These are phyloP conservation scores for Pyrochroa serraticornis DNA, from an alignment of 2,888 invertebrate genomes.

Conservation along the genomic window DNA sequence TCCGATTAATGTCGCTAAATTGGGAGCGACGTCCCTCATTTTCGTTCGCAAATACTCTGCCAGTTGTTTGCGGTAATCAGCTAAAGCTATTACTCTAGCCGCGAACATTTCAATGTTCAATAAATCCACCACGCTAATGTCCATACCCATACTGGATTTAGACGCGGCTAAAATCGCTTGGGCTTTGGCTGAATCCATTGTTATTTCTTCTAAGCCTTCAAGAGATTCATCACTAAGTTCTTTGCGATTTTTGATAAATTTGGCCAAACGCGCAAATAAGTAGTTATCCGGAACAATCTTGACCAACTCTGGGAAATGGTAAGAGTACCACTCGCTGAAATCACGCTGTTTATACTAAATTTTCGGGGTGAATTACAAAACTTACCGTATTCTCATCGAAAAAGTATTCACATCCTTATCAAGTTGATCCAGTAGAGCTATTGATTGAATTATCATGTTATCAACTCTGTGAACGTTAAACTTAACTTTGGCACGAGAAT, in stretches of 20 bases:
- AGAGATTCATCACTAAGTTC: slow-evolving; percentile 81
- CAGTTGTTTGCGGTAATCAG: slow-evolving; percentile 88
- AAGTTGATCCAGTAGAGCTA: slow-evolving; percentile 93
- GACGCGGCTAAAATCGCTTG: slow-evolving; percentile 91
- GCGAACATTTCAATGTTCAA: slow-evolving; percentile 96
- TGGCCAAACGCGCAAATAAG: slow-evolving; percentile 82
- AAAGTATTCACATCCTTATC: slow-evolving; percentile 99
- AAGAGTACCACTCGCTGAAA: slow-evolving; percentile 96
- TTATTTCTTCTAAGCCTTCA: slow-evolving; percentile 82
- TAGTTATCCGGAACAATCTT: slow-evolving; percentile 97
- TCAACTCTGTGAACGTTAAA: slow-evolving; percentile 98
- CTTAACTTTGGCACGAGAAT: slow-evolving; percentile 97
- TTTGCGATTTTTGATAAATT: slow-evolving; percentile 87
- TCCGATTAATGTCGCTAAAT: slow-evolving; percentile 90
- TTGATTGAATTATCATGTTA: slow-evolving; percentile 99
- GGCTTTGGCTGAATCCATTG: slow-evolving; percentile 87
- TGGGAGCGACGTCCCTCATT: slow-evolving; percentile 95
- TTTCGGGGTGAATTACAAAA: slow-evolving; percentile 11
- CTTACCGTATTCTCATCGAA: slow-evolving; percentile 90
- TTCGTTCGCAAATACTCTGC: slow-evolving; percentile 88
- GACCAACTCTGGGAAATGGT: slow-evolving; percentile 98
- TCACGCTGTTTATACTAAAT: slow-evolving; percentile 3
- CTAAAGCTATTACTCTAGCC: slow-evolving; percentile 82
- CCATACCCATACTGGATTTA: slow-evolving; percentile 99
- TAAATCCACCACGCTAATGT: slow-evolving; percentile 93